Conservation (phyloP, 1,140 invertebrate species). For the Phenacoccus solenopsis region DNA sequence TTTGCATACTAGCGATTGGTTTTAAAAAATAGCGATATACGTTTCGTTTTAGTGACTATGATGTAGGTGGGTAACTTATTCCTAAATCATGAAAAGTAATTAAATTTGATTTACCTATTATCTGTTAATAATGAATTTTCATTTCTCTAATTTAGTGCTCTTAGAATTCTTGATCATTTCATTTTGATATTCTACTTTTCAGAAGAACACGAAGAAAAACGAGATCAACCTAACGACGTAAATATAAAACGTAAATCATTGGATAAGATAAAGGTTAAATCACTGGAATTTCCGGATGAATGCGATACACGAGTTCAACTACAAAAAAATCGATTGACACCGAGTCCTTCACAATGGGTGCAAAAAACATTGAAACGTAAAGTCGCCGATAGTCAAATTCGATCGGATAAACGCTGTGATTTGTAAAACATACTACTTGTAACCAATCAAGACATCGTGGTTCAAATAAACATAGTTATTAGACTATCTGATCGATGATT, state of each 20-base stretch:
- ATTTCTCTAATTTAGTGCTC: no score
- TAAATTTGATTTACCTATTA: no score
- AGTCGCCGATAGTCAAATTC: not conserved
- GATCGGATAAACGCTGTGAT: not conserved
- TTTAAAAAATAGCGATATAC: no score
- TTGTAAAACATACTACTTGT: not conserved
- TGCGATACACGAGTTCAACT: not conserved
- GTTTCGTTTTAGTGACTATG: no score
- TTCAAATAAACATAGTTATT: not conserved
- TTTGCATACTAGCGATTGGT: no score
- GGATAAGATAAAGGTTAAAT: not conserved
- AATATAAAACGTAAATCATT: not conserved
- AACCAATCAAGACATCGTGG: not conserved
- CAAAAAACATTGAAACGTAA: not conserved
- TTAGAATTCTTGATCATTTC: no score
- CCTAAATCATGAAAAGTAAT: no score
- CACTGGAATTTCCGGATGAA: not conserved
- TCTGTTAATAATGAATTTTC: no score
- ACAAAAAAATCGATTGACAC: not conserved
- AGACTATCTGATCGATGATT: no score
- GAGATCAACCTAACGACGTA: not conserved
- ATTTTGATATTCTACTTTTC: no score
- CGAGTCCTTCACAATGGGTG: not conserved
- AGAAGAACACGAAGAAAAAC: not conserved
- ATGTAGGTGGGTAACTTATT: no score